A percentile compares a stretch with the other conserved stretches of the same genome.
These are phyloP conservation scores for Monodelphis domestica DNA, from an alignment of 2,797 vertebrate species.

Conservation along the genomic window DNA sequence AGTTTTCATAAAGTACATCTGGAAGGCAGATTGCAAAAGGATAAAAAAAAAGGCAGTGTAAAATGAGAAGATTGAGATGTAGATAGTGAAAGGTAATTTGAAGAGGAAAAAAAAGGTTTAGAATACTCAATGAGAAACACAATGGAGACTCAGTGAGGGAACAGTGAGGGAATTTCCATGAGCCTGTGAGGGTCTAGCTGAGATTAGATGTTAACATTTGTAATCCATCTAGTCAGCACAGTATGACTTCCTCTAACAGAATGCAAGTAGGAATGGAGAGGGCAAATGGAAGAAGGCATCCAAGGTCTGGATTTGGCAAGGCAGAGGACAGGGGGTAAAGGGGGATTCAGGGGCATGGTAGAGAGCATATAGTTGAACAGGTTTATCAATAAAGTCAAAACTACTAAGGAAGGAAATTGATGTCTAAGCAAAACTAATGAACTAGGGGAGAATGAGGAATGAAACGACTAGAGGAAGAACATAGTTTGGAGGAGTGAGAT, in stretches of 20 bases:
- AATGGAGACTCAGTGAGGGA: not conserved
- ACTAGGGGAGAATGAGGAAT: not conserved
- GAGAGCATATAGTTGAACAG: not conserved
- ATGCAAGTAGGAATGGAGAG: not conserved
- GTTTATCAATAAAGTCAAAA: not conserved
- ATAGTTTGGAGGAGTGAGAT: not conserved
- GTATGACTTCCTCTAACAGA: not conserved
- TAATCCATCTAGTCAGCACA: not conserved
- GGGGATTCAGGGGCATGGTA: not conserved
- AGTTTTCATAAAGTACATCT: not conserved
- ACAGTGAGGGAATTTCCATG: not conserved
- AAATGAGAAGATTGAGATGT: not conserved
- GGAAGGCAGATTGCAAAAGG: not conserved
- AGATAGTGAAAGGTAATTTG: not conserved
- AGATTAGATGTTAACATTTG: not conserved
- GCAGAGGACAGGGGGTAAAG: not conserved
- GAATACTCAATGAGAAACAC: not conserved
- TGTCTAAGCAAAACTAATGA: not conserved
- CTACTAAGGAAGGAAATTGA: not conserved
- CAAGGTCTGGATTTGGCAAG: not conserved
- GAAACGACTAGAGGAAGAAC: not conserved
- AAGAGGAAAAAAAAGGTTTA: not conserved
- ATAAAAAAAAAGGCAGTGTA: too few species aligned
- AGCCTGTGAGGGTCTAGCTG: not conserved
- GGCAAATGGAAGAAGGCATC: not conserved